Evolutionary conservation across 2,888 invertebrate genomes (phyloP).

Genomic region (Hyposoter didymator): DNA sequence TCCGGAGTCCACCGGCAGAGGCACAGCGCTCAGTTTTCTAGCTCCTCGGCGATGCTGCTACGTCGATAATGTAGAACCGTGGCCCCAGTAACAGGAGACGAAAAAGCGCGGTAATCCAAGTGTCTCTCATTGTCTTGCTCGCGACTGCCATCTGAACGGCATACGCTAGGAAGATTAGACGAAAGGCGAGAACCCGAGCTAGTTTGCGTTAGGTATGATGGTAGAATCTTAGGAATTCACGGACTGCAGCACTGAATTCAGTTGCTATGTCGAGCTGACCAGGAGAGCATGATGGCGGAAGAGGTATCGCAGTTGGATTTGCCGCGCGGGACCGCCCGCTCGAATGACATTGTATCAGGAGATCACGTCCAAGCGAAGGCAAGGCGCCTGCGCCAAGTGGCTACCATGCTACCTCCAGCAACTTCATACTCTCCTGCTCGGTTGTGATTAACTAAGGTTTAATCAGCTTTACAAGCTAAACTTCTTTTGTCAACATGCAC

Average conservation of each 20-base stretch:
- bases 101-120: neutral
- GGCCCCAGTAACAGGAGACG: neutral
- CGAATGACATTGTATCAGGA: constrained; percentile 73
- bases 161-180: constrained; percentile 68
- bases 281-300: constrained; percentile 67
- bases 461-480: constrained; percentile 84
- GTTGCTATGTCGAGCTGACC: constrained; percentile 79
- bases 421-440: constrained; percentile 76
- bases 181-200: constrained; percentile 37
- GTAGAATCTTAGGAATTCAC: constrained; percentile 81
- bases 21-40: neutral
- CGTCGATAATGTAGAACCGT: constrained; percentile 35
- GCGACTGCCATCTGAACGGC: constrained; percentile 50
- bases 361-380: constrained; percentile 56
- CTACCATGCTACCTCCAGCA: constrained; percentile 16
- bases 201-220: constrained; percentile 72
- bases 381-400: constrained; percentile 24
- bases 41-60: neutral
- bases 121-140: constrained; percentile 14
- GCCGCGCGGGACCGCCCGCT: constrained; percentile 82
- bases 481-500: constrained; percentile 83
- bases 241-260: constrained; percentile 82
- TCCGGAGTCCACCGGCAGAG: neutral
- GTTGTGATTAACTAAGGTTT: constrained; percentile 84
- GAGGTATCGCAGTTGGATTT: constrained; percentile 69